phyloP scores from a whole-genome alignment of 2,888 invertebrate species.

The Cantharis rufa region DNA sequence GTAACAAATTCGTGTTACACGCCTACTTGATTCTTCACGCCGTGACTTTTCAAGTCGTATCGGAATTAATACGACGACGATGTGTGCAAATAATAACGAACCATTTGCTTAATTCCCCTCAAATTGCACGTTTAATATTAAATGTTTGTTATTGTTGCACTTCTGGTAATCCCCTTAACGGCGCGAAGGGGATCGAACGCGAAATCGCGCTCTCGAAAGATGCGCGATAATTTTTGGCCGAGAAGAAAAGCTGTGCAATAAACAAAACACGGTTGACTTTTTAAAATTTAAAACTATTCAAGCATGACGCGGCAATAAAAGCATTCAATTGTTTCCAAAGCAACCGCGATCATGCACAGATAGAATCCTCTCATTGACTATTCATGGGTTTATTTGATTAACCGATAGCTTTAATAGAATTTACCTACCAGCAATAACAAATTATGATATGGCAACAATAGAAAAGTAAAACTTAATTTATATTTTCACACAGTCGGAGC shows the following conservation, averaged over 20 bases:
- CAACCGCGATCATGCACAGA: constrained; percentile 31
- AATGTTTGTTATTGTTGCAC: neutral
- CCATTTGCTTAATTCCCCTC: constrained; percentile 29
- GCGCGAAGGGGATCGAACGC: neutral
- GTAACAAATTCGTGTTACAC: constrained; percentile 54
- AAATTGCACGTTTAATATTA: neutral
- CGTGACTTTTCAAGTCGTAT: constrained; percentile 57
- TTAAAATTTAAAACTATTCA: neutral
- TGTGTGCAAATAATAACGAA: constrained; percentile 39
- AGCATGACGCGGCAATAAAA: constrained; percentile 29
- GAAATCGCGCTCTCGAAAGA: neutral
- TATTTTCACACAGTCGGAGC: neutral
- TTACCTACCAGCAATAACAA: constrained; percentile 2
- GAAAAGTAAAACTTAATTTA: neutral
- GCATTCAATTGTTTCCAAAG: constrained; percentile 36
- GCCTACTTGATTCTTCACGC: constrained; percentile 57
- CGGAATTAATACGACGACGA: constrained; percentile 49
- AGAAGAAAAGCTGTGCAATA: neutral
- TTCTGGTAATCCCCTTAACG: neutral
- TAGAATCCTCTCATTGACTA: constrained; percentile 38
- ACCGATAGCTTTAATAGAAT: constrained; percentile 39
- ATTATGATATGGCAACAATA: neutral
- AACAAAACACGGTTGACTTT: neutral
- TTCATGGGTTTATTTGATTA: constrained; percentile 40
- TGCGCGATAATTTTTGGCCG: too few relatives aligned